Conservation (phyloP, 1,140 invertebrate species). For the Cydia amplana region DNA sequence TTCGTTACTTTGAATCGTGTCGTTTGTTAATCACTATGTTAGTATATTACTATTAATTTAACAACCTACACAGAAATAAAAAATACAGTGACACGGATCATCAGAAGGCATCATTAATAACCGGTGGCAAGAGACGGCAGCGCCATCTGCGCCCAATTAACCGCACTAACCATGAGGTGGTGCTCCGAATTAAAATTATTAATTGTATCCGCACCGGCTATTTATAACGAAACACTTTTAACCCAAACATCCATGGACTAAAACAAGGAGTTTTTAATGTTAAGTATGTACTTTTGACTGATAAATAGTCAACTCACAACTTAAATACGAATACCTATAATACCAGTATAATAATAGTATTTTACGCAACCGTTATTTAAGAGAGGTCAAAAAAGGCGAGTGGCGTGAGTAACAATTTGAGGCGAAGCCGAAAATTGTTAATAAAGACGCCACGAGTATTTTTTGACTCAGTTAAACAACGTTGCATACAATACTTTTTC, state of each 20-base stretch:
- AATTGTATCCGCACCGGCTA: conserved; percentile 16
- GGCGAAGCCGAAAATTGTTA: no score
- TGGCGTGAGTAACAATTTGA: no score
- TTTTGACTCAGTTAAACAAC: no score
- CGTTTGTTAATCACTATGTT: background rate
- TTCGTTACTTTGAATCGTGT: background rate
- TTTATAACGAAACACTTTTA: conserved; percentile 9
- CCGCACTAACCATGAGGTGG: conserved; percentile 26
- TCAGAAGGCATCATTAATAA: conserved; percentile 11
- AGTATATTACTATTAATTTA: background rate
- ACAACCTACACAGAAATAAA: conserved; percentile 1
- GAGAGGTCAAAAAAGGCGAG: no score
- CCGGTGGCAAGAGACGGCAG: background rate
- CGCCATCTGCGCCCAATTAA: conserved; percentile 27
- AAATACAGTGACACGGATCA: conserved; percentile 14
- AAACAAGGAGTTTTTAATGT: background rate
- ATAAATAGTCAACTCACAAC: background rate
- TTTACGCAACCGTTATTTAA: no score
- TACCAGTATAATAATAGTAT: no score
- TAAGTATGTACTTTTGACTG: background rate
- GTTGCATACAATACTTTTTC: no score
- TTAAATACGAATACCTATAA: no score
- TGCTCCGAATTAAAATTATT: conserved; percentile 28
- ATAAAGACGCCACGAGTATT: no score
- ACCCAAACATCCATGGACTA: background rate